A percentile compares a stretch with the other conserved stretches of the same genome.
phyloP scores from a whole-genome alignment of 2,888 invertebrate species.

The Caenorhabditis sinica region DNA sequence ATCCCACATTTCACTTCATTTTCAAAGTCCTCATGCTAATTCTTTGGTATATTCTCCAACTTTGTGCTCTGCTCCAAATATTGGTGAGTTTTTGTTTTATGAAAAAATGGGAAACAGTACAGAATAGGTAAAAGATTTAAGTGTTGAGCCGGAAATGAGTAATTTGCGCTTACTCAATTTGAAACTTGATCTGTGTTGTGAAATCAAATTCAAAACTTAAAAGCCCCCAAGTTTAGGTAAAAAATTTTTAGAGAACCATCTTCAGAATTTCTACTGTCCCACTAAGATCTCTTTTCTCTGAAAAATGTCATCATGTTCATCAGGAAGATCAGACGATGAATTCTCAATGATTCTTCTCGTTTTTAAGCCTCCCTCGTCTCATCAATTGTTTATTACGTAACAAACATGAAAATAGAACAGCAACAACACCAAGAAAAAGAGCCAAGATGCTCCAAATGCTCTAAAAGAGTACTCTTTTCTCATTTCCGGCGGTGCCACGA shows the following conservation, averaged over 20 bases:
- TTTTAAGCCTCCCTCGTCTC: not conserved
- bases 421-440: constrained; percentile 21
- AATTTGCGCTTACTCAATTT: not conserved
- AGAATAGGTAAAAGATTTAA: not conserved
- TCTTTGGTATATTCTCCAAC: constrained; percentile 73
- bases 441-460: constrained; percentile 22
- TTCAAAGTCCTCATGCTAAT: constrained; percentile 67
- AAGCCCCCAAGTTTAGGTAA: not conserved
- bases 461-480: constrained; percentile 40
- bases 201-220: not conserved
- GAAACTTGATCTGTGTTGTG: not conserved
- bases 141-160: constrained; percentile 16
- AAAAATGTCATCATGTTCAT: not conserved
- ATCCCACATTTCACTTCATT: constrained; percentile 71
- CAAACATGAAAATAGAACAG: constrained; percentile 33
- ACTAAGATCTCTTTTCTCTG: not conserved
- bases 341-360: constrained; percentile 9
- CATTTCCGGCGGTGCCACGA: constrained; percentile 36
- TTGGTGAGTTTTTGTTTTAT: constrained; percentile 49
- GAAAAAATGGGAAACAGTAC: not conserved
- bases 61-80: constrained; percentile 62
- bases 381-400: constrained; percentile 57
- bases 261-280: too few relatives aligned
- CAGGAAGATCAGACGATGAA: constrained; percentile 10
- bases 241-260: not conserved